Percentiles rank a stretch among this genome's conserved stretches.
Conservation (phyloP, 2,797 vertebrate genomes). For the Sebastes paucispinis region DNA sequence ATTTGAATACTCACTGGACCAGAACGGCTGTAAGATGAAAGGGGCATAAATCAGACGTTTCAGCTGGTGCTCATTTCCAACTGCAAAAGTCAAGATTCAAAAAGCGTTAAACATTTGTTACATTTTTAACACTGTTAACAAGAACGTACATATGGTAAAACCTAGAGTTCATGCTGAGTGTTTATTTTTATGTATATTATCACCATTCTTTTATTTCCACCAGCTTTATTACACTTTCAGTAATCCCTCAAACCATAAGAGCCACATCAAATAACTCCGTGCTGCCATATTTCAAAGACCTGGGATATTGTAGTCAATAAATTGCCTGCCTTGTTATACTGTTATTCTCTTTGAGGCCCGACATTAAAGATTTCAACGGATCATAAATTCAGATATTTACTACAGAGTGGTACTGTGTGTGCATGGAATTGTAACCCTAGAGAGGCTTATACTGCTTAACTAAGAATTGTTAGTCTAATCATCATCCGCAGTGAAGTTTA, state of each 20-base stretch:
- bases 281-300: background rate
- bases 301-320: conserved; percentile 1
- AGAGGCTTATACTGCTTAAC: background rate
- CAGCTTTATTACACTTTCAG: background rate
- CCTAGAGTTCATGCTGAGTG: background rate
- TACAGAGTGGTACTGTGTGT: background rate
- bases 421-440: background rate
- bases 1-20: background rate
- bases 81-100: background rate
- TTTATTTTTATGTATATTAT: background rate
- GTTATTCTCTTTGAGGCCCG: background rate
- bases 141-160: background rate
- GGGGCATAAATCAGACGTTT: background rate
- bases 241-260: background rate
- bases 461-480: background rate
- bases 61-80: conserved; percentile 7
- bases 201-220: background rate
- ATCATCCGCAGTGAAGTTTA: background rate
- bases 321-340: background rate
- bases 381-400: background rate
- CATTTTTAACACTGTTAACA: background rate
- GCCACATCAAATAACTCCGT: background rate
- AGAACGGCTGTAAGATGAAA: background rate
- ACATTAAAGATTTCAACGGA: conserved; percentile 3
- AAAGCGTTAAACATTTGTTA: background rate